Conservation (phyloP, 2,797 vertebrate genomes). For the Ciconia nigra region DNA sequence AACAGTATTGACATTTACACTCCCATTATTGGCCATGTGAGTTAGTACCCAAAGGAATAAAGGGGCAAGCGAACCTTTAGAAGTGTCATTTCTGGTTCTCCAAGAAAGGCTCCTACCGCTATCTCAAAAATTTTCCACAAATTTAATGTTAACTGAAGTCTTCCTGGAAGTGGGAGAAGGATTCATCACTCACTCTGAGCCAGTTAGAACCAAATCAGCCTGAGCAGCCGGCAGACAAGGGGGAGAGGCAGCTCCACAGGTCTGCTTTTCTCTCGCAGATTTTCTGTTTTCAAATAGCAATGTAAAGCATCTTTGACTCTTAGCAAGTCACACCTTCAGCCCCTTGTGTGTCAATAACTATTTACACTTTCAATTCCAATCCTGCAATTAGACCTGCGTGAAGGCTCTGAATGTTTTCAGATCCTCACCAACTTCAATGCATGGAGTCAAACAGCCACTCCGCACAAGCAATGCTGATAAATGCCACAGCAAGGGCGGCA, state of each 20-base stretch:
- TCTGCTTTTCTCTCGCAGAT: neutral
- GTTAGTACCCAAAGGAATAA: neutral
- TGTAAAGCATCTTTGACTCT: neutral
- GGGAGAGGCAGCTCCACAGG: neutral
- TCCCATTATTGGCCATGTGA: rapidly evolving
- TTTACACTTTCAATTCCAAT: neutral
- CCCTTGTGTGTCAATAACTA: neutral
- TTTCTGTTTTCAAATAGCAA: neutral
- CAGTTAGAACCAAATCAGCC: neutral
- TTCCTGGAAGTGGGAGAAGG: neutral
- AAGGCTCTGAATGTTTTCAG: neutral
- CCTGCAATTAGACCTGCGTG: neutral
- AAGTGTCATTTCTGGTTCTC: neutral
- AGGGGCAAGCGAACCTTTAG: neutral
- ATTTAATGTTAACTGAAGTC: neutral
- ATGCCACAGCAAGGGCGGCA: neutral
- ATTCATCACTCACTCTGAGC: neutral
- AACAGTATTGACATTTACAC: neutral
- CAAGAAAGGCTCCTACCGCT: neutral
- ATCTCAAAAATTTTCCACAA: neutral
- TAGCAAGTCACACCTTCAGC: neutral
- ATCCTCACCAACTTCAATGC: rapidly evolving
- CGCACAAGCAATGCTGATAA: neutral
- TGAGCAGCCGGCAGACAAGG: neutral
- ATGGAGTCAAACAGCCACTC: neutral